phyloP scores from a whole-genome alignment of 2,888 invertebrate species.

The Cactoblastis cactorum region DNA sequence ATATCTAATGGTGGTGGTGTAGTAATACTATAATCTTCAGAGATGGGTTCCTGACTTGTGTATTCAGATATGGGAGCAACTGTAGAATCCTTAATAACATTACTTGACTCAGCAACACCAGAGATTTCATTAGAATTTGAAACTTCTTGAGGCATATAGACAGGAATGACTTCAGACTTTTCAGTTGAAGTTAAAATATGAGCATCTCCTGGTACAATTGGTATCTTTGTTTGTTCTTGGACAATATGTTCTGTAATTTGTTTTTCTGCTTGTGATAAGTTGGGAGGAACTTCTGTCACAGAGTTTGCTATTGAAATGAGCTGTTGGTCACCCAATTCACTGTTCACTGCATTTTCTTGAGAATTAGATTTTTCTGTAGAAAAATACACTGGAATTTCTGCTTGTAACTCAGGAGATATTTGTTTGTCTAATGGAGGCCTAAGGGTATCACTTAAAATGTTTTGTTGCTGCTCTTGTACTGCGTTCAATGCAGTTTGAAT shows the following conservation, averaged over 20 bases:
- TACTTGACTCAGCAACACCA: not conserved
- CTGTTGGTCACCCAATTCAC: not conserved
- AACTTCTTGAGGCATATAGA: not conserved
- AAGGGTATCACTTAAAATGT: not conserved
- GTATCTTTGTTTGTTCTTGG: not conserved
- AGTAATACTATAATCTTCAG: not conserved
- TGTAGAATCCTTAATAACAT: slow-evolving; percentile 14
- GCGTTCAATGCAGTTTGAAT: not conserved
- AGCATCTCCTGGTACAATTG: not conserved
- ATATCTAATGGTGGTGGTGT: not conserved
- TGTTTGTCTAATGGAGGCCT: not conserved
- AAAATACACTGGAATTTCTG: not conserved
- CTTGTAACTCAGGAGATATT: not conserved
- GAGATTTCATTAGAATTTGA: not conserved
- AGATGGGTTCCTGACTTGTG: not conserved
- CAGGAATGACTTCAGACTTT: not conserved
- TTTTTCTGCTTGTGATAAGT: not conserved
- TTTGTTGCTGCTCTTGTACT: not conserved
- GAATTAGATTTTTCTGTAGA: not conserved
- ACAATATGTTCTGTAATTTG: not conserved
- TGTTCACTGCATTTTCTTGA: not conserved
- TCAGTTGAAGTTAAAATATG: not conserved
- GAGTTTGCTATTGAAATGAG: not conserved
- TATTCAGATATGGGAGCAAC: slow-evolving; percentile 16
- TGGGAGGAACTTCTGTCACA: not conserved